phyloP scores from a whole-genome alignment of 1,140 invertebrate species.

The Ceratitis capitata region DNA sequence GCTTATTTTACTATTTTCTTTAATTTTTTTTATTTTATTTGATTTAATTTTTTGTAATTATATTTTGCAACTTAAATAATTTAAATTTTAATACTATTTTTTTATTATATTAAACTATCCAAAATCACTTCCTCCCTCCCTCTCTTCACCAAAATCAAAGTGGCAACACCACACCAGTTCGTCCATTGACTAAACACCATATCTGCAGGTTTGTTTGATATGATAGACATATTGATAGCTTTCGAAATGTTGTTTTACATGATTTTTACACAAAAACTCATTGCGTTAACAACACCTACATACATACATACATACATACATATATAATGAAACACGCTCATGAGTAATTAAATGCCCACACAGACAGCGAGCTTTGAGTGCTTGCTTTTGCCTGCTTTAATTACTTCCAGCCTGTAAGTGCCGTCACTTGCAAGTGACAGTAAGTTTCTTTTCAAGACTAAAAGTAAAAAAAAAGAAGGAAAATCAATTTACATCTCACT shows the following conservation, averaged over 20 bases:
- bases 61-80: too few relatives aligned
- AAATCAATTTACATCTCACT: conserved; percentile 25
- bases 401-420: not conserved
- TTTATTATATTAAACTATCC: too few relatives aligned
- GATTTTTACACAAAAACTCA: not conserved
- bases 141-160: not conserved
- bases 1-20: not conserved
- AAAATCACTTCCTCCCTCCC: too few relatives aligned
- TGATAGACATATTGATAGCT: not conserved
- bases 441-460: too few relatives aligned
- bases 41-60: too few relatives aligned
- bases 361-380: not conserved
- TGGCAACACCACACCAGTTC: too few relatives aligned
- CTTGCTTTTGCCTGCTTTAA: not conserved
- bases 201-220: not conserved
- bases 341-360: conserved; percentile 4
- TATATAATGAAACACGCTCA: not conserved
- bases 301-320: not conserved
- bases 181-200: not conserved
- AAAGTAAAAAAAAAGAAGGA: too few relatives aligned
- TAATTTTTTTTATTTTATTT: too few relatives aligned
- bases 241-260: conserved; percentile 21
- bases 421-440: not conserved
- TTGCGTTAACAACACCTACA: not conserved
- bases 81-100: too few relatives aligned